phyloP scores from a whole-genome alignment of 2,888 invertebrate species.

The Hedya salicella region DNA sequence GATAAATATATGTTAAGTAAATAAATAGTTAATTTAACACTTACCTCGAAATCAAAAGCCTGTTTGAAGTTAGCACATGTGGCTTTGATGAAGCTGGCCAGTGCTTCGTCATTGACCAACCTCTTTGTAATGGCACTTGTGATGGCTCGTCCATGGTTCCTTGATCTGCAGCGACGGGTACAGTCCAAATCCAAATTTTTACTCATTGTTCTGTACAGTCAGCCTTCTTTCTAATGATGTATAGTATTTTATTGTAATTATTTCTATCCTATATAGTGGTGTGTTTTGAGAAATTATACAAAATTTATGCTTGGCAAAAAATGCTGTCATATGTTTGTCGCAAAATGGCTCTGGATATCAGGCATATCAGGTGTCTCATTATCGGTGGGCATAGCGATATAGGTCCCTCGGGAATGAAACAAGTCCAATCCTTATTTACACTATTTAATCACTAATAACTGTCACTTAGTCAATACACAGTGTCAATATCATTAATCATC shows the following conservation, averaged over 20 bases:
- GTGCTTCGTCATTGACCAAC: conserved; percentile 83
- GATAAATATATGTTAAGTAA: not conserved
- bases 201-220: no score
- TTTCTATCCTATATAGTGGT: not conserved
- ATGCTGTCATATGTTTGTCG: no score
- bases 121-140: conserved; percentile 88
- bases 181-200: conserved; percentile 82
- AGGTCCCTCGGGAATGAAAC: no score
- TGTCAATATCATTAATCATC: no score
- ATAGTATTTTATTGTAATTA: not conserved
- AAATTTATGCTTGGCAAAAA: conserved; percentile 3
- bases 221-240: no score
- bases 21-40: conserved; percentile 41
- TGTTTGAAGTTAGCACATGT: conserved; percentile 86
- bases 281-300: no score
- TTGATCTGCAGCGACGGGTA: conserved; percentile 85
- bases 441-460: no score
- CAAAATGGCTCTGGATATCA: no score
- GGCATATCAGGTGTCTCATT: no score
- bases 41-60: conserved; percentile 85
- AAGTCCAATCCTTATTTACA: no score
- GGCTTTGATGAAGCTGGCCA: conserved; percentile 85
- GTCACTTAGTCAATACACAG: no score
- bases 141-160: conserved; percentile 84
- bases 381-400: no score